phyloP scores from a whole-genome alignment of 2,888 invertebrate species.

The Apotomis capreana region DNA sequence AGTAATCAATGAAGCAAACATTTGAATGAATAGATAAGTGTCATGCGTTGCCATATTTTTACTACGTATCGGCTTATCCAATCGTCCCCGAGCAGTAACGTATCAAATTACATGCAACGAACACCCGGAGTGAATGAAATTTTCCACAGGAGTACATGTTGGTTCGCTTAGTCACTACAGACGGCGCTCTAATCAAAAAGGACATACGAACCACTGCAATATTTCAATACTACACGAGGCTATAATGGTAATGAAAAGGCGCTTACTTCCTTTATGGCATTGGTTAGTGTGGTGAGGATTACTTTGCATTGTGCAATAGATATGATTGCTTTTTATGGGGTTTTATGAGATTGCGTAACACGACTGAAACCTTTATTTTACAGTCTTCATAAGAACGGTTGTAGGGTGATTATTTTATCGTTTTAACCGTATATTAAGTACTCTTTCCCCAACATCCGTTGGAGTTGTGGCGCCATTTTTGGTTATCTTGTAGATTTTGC shows the following conservation, averaged over 20 bases:
- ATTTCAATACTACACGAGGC: neutral
- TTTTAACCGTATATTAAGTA: too few species aligned
- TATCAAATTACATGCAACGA: slow-evolving; percentile 2
- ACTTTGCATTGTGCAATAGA: neutral
- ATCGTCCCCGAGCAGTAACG: neutral
- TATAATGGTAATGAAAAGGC: neutral
- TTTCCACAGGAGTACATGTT: slow-evolving; percentile 17
- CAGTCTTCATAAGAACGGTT: neutral
- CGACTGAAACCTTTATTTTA: slow-evolving; percentile 42
- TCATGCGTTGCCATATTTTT: neutral
- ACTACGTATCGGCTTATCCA: neutral
- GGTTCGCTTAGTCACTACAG: slow-evolving; percentile 18
- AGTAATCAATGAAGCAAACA: too few species aligned
- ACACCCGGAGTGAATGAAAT: slow-evolving; percentile 10
- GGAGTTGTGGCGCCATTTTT: too few species aligned
- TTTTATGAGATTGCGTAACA: neutral
- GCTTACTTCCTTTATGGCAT: neutral
- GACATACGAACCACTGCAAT: neutral
- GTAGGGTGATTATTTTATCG: too few species aligned
- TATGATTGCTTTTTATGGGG: neutral
- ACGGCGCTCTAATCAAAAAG: neutral
- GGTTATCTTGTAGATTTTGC: too few species aligned
- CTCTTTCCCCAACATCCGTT: too few species aligned
- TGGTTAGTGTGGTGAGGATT: slow-evolving; percentile 1
- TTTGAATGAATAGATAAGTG: too few species aligned